Base-by-base conservation (phyloP, 1,140 invertebrate genomes). In the Drosophila arizonae region DNA sequence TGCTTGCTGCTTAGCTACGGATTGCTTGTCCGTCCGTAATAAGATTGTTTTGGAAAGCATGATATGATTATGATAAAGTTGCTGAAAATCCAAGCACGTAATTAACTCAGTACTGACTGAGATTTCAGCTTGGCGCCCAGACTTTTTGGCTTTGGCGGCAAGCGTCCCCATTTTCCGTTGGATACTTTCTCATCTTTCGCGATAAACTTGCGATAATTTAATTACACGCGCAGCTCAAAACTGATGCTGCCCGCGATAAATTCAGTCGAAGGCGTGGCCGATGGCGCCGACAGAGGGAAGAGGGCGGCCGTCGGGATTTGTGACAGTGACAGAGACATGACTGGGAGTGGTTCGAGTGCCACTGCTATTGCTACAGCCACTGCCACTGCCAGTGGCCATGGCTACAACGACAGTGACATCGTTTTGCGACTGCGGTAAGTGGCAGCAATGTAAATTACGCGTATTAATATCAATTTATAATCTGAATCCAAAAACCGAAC, bases 391-490 rank as follows among this genome's bases (percentile, higher is more conserved):
- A 39, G 6, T 39, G 36, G 36, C 36, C 11, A 13, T 39, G 36
- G 36, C 36, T 11, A 39, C 36, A 63, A 51, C 21, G 48, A 48
- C 56, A 39, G 36, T 10, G 36, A 39, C 36, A 13, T 4, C 36
- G 11, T 39, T 39, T 39, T 11, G 60, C 15, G 41, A 51, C 52
- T 63, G 63, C 39, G 63, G 73, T 77, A 79, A 79, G 77, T 79
- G 77, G 73, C 77, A 77, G 68, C 74, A 76, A 79, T 76, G 77
- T 79, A 79, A 79, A 79, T 79, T 79, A 77, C 77, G 65, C 77
- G 71, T 79, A 79, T 79, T 79, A 74, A 79, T 79, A 79, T 77
- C 71, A 77, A 79, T 79, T 79, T 79, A 79, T 79, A 79, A 77
- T 79, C 77, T 66, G 66, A 69, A 77, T 69, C 58, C 64, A 64